Conservation (phyloP, 2,888 invertebrate species). For the Drosophila suboccidentalis region DNA sequence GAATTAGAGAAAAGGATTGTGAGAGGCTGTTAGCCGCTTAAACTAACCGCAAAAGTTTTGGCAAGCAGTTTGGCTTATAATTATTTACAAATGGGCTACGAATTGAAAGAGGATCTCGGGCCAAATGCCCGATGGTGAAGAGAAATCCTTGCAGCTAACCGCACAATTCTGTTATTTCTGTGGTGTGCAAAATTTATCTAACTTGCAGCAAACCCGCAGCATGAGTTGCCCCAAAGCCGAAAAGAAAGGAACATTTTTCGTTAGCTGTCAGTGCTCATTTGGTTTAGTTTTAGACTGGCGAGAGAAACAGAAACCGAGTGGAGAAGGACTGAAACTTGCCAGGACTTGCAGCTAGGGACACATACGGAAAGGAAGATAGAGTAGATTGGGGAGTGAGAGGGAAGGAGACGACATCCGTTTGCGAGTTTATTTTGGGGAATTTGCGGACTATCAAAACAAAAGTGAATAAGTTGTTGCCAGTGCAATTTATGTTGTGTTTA, state of each 20-base stretch:
- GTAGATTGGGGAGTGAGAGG: not conserved
- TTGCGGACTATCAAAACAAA: constrained; percentile 70
- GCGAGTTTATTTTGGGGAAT: constrained; percentile 73
- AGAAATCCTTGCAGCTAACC: constrained; percentile 67
- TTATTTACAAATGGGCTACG: constrained; percentile 60
- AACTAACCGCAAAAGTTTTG: constrained; percentile 55
- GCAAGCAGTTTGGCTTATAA: constrained; percentile 53
- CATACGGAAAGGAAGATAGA: constrained; percentile 25
- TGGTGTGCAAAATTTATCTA: constrained; percentile 68
- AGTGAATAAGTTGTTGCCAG: constrained; percentile 78
- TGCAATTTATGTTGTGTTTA: constrained; percentile 71
- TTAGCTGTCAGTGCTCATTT: constrained; percentile 77
- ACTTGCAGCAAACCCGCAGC: constrained; percentile 50
- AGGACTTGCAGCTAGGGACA: constrained; percentile 22
- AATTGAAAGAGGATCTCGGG: constrained; percentile 17
- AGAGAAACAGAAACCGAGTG: constrained; percentile 1
- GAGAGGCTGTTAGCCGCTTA: constrained; percentile 40
- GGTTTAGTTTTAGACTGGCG: constrained; percentile 38
- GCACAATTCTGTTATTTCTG: constrained; percentile 77
- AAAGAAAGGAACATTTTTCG: constrained; percentile 54
- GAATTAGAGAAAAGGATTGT: not conserved
- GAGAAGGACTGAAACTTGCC: constrained; percentile 10
- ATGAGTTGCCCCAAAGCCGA: constrained; percentile 23
- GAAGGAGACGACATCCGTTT: constrained; percentile 49
- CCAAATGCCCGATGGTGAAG: not conserved